Percentiles rank a stretch among this genome's conserved stretches.
Conservation (phyloP, 1,140 invertebrate genomes). For the Drosophila erecta region DNA sequence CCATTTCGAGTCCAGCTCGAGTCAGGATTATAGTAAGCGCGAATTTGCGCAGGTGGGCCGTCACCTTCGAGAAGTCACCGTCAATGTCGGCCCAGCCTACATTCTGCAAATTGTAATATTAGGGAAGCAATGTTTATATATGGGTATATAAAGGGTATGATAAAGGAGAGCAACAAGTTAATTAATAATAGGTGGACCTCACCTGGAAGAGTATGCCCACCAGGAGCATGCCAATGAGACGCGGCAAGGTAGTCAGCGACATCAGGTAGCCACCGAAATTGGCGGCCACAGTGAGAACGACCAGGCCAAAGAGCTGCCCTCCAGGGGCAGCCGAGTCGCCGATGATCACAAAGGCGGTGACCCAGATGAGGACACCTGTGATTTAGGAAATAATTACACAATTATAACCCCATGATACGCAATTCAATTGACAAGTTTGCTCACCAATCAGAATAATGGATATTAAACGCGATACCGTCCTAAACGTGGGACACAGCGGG, state of each 20-base stretch:
- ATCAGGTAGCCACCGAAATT: constrained; percentile 93
- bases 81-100: constrained; percentile 90
- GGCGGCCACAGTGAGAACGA: constrained; percentile 90
- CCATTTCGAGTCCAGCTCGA: constrained; percentile 96
- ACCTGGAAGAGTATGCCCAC: constrained; percentile 91
- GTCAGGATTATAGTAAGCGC: constrained; percentile 96
- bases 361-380: constrained; percentile 90
- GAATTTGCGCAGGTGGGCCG: constrained; percentile 91
- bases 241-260: constrained; percentile 91
- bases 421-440: constrained; percentile 22
- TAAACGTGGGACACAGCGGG: constrained; percentile 92
- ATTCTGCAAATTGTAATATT: constrained; percentile 85
- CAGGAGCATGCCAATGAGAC: constrained; percentile 94
- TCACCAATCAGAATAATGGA: constrained; percentile 88
- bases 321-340: constrained; percentile 90
- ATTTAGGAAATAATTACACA: background rate
- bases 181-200: background rate
- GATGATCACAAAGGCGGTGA: constrained; percentile 89
- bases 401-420: background rate
- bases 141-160: no score
- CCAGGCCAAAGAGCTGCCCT: constrained; percentile 92
- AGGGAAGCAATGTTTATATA: background rate
- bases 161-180: no score
- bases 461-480: constrained; percentile 90
- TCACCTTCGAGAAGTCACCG: constrained; percentile 87